Evolutionary conservation across 92 coral and sea anemone genomes (phyloP).

Genomic region (Phenganax subtilis): DNA sequence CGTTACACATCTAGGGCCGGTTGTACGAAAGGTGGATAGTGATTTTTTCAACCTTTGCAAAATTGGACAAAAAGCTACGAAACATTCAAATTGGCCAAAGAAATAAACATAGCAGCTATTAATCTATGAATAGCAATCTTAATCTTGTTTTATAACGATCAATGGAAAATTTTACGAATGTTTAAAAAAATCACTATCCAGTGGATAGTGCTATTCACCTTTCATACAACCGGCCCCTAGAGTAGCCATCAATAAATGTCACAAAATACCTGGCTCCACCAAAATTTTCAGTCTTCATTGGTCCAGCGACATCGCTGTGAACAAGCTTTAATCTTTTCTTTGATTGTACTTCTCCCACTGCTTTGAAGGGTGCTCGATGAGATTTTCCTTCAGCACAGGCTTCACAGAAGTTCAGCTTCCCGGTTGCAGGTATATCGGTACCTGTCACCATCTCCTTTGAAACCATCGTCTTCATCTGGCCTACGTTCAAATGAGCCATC

Average conservation of each 20-base stretch:
- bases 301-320: background rate
- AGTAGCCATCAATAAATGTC: background rate
- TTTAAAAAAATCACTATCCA: no score
- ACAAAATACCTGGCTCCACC: background rate
- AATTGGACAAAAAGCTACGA: no score
- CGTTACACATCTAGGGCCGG: background rate
- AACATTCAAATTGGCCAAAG: no score
- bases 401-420: constrained; percentile 17
- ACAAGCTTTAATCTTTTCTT: background rate
- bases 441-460: no score
- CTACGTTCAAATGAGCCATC: constrained; percentile 13
- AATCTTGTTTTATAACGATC: no score
- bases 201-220: no score
- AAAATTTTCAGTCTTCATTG: background rate
- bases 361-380: background rate
- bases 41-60: no score
- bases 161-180: no score
- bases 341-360: background rate
- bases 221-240: background rate
- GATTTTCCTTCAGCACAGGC: constrained; percentile 9
- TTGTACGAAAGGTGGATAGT: no score
- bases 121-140: no score
- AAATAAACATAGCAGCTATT: no score
- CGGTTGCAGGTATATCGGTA: background rate
- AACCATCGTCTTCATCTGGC: no score